Percentiles rank a stretch among this genome's conserved stretches.
Evolutionary conservation across 2,113 vertebrate genomes (phyloP).

Genomic region (Cyanoderma ruficeps): DNA sequence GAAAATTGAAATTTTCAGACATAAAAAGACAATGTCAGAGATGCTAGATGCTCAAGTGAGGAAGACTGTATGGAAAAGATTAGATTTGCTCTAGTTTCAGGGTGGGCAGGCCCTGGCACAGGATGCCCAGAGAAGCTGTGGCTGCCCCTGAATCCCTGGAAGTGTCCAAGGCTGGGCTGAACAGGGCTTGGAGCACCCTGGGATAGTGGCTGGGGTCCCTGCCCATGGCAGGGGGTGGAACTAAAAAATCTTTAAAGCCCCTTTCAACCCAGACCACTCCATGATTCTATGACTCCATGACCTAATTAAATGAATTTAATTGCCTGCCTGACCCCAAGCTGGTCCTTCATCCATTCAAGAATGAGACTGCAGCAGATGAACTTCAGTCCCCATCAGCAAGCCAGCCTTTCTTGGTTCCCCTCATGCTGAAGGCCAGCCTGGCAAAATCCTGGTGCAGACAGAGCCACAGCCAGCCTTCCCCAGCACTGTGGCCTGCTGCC

Average conservation of each 20-base stretch:
- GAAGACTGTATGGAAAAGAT: not conserved
- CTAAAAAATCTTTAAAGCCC: not conserved
- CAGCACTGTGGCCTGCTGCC: not conserved
- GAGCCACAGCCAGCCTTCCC: not conserved
- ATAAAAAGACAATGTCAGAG: not conserved
- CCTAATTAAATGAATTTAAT: not conserved
- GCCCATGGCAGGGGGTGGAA: not conserved
- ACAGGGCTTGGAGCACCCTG: fast-evolving
- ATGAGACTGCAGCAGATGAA: not conserved
- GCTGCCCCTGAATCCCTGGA: not conserved
- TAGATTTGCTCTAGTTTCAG: not conserved
- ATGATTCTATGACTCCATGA: not conserved
- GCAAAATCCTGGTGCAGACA: not conserved
- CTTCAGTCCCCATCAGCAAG: not conserved
- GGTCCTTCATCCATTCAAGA: not conserved
- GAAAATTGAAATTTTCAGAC: not conserved
- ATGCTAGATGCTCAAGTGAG: not conserved
- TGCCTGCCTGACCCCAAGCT: not conserved
- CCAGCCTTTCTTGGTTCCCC: not conserved
- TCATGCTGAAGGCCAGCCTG: fast-evolving
- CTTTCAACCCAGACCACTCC: too few relatives aligned
- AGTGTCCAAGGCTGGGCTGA: not conserved
- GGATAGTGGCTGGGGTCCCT: not conserved
- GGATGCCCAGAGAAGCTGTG: not conserved
- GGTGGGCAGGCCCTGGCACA: not conserved